phyloP scores from a whole-genome alignment of 2,888 invertebrate genomes.

The Lymantria monacha region DNA sequence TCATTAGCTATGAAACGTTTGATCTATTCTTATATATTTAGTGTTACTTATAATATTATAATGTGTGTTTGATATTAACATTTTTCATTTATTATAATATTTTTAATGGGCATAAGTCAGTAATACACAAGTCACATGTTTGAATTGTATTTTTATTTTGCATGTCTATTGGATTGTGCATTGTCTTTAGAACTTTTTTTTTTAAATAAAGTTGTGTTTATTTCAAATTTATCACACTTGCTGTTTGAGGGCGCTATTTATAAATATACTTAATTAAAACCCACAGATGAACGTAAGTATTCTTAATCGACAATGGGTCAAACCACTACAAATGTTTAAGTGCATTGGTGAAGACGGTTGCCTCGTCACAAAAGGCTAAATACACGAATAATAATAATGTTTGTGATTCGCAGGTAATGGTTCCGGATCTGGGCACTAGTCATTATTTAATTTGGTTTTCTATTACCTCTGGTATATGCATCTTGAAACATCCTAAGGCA shows the following conservation, averaged over 20 bases:
- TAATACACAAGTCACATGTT: neutral
- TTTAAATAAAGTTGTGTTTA: too few relatives aligned
- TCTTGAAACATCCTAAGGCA: neutral
- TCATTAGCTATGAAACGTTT: conserved; percentile 10
- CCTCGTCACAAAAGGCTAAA: neutral
- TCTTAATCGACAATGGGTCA: neutral
- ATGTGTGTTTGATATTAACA: conserved; percentile 11
- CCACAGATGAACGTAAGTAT: neutral
- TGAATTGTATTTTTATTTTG: conserved; percentile 9
- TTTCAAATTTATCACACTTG: too few relatives aligned
- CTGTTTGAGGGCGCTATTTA: neutral
- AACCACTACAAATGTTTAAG: neutral
- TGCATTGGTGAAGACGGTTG: neutral
- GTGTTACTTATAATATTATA: conserved; percentile 5
- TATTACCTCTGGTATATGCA: neutral
- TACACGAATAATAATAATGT: neutral
- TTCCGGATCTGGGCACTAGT: neutral
- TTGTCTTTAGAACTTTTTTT: neutral
- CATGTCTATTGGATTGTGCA: conserved; percentile 12
- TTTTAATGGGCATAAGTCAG: neutral
- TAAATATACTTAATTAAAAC: neutral
- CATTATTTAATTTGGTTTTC: neutral
- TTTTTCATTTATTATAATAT: conserved; percentile 1
- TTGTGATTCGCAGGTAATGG: neutral
- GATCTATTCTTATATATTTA: conserved; percentile 20